phyloP scores from a whole-genome alignment of 2,888 invertebrate genomes.

The Lasioglossum vierecki region DNA sequence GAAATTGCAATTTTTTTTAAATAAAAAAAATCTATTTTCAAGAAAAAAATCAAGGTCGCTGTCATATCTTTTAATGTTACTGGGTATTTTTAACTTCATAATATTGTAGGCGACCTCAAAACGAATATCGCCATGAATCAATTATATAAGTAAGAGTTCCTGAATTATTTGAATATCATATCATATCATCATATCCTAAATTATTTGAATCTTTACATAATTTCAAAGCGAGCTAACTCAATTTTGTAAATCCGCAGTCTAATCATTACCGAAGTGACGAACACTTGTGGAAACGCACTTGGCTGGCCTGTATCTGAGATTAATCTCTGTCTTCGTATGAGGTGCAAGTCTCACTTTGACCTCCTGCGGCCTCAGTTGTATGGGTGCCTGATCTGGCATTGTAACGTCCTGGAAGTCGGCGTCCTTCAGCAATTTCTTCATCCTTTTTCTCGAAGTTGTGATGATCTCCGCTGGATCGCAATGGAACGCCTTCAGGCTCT shows the following conservation, averaged over 20 bases:
- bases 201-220: not conserved
- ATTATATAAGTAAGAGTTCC: too few relatives aligned
- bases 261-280: not conserved
- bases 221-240: not conserved
- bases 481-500: slow-evolving; percentile 69
- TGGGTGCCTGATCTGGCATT: slow-evolving; percentile 83
- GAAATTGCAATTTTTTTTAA: too few relatives aligned
- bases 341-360: slow-evolving; percentile 87
- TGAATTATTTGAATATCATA: too few relatives aligned
- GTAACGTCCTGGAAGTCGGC: slow-evolving; percentile 85
- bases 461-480: slow-evolving; percentile 67
- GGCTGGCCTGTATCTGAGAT: slow-evolving; percentile 90
- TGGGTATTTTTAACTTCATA: too few relatives aligned
- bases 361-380: slow-evolving; percentile 89
- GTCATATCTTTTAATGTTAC: too few relatives aligned
- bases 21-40: too few relatives aligned
- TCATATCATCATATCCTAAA: too few relatives aligned
- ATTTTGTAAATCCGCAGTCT: not conserved
- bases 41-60: too few relatives aligned
- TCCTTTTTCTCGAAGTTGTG: slow-evolving; percentile 49
- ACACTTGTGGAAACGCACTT: slow-evolving; percentile 64
- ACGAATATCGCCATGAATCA: too few relatives aligned
- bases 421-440: slow-evolving; percentile 71
- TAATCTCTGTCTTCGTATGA: slow-evolving; percentile 86
- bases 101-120: too few relatives aligned